Percentiles rank a stretch among this genome's conserved stretches.
phyloP scores from a whole-genome alignment of 2,113 vertebrate species.

The Hemiscyllium ocellatum region DNA sequence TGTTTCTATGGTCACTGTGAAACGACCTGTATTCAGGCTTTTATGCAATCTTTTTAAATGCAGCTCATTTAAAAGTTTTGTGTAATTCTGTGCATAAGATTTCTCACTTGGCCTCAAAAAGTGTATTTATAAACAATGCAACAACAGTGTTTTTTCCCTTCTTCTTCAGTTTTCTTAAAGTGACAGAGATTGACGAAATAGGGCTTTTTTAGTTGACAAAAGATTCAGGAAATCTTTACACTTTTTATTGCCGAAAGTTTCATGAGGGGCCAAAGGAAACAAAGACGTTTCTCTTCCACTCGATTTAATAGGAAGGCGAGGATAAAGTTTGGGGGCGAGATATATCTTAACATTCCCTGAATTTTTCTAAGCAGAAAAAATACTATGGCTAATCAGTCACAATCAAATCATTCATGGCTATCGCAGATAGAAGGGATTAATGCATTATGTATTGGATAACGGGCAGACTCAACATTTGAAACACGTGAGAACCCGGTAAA shows the following conservation, averaged over 20 bases:
- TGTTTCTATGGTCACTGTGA: constrained; percentile 91
- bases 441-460: constrained; percentile 75
- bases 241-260: constrained; percentile 57
- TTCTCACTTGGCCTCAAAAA: constrained; percentile 61
- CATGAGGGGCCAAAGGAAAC: constrained; percentile 61
- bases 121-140: constrained; percentile 55
- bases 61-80: constrained; percentile 81
- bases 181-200: constrained; percentile 74
- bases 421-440: constrained; percentile 75
- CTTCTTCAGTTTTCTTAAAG: constrained; percentile 65
- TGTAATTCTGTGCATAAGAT: constrained; percentile 73
- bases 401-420: constrained; percentile 82
- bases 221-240: constrained; percentile 72
- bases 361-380: constrained; percentile 54
- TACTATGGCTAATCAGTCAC: constrained; percentile 78
- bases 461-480: constrained; percentile 63
- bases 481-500: constrained; percentile 69
- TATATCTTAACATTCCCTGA: constrained; percentile 70
- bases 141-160: constrained; percentile 50
- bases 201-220: constrained; percentile 77
- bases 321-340: constrained; percentile 67
- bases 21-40: constrained; percentile 75
- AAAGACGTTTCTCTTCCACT: constrained; percentile 75
- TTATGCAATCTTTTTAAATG: constrained; percentile 83
- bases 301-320: constrained; percentile 80